Conservation (phyloP, 2,888 invertebrate species). For the Stenotaenia linearis region DNA sequence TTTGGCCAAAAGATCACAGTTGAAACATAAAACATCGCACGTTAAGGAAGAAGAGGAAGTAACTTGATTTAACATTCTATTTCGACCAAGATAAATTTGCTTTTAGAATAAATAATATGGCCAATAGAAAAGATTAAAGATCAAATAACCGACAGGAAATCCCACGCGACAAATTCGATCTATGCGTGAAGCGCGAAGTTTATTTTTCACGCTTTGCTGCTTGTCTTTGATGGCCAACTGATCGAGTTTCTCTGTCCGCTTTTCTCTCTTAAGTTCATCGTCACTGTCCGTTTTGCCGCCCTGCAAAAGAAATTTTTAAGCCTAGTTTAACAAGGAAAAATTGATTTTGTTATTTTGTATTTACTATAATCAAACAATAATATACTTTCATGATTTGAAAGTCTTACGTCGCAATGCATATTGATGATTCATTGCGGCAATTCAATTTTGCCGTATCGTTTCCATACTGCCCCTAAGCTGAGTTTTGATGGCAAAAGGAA, state of each 20-base stretch:
- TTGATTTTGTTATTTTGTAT: too few relatives aligned
- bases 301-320: neutral
- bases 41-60: neutral
- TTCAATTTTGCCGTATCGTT: too few relatives aligned
- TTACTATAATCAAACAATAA: too few relatives aligned
- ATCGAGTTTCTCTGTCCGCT: conserved; percentile 39
- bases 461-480: too few relatives aligned
- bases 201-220: neutral
- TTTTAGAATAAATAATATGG: conserved; percentile 45
- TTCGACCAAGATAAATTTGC: neutral
- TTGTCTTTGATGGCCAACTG: conserved; percentile 39
- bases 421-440: too few relatives aligned
- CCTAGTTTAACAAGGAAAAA: too few relatives aligned
- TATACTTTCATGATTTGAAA: too few relatives aligned
- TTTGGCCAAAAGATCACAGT: neutral
- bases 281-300: neutral
- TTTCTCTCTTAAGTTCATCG: neutral
- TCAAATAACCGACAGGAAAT: conserved; percentile 49
- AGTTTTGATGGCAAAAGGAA: too few relatives aligned
- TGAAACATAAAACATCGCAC: neutral
- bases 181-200: conserved; percentile 44
- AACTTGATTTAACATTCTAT: neutral
- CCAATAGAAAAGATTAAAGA: conserved; percentile 52
- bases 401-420: too few relatives aligned
- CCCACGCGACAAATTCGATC: conserved; percentile 49